Base-by-base conservation (phyloP, 2,797 vertebrate genomes). In the Esox lucius region DNA sequence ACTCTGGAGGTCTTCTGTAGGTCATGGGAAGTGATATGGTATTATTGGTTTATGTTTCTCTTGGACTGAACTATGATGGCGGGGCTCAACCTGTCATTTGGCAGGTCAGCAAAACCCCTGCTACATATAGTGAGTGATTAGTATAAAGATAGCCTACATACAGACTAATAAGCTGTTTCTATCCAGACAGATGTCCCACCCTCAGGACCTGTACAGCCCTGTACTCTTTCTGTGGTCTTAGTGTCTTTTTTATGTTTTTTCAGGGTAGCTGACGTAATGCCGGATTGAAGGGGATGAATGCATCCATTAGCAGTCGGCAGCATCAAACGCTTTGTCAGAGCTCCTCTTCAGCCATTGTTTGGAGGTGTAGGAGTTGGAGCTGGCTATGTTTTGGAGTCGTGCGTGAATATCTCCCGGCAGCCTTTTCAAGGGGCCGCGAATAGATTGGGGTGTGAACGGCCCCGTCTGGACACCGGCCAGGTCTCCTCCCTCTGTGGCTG, bases 301-400 rank as follows among this genome's bases (percentile, higher is more conserved):
- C 74, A 11, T 13, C 0, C 59, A 62, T 62, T 62, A 19, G 26
- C 19, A 28, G 62, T 26, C 51, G 71, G 65, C 78, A 66, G 74
- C 72, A 80, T 74, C 72, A 70, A 78, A 76, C 65, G 64, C 68
- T 15, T 19, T 2, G 24, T 12, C 8, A 72, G 72, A 49, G 28
- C 33, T 7, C 70, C 66, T 68, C 51, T 22, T n/a, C 28, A 59
- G 68, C 75, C 59, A 72, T 82, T 77, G 74, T 79, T 81, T 24
- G 24, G 71, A 56, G 75, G 70, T 72, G 72, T 82, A 24, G 46
- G 56, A 79, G 72, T 75, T 31, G 49, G 31, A 79, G 56, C 72
- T 24, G 61, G 26, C 26, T 61, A n/a, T 11, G 28, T 26, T 51
- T 42, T 51, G 71, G 73, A 59, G 56, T 7, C 24, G 4, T 9